Evolutionary conservation across 1,140 invertebrate species (phyloP), one percentile per base, ranked within the genome.

Genomic region (Lepidostoma basale): DNA sequence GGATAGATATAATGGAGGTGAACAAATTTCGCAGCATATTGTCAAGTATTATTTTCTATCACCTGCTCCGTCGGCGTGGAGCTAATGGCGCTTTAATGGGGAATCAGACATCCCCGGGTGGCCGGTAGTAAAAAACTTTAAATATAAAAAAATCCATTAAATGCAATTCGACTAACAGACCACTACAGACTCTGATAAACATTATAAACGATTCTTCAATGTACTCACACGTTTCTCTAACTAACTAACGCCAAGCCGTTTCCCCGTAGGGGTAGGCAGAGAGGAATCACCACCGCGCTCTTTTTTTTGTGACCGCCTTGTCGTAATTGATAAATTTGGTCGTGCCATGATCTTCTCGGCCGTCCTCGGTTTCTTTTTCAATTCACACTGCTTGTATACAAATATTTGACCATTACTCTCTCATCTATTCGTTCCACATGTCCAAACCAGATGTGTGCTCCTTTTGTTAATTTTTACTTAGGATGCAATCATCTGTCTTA

Each of bases 41-140:
- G 54, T 40, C 54, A 59, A 59, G n/a, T n/a, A n/a, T 59, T 59
- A 59, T 59, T 59, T 59, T 25, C 54, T 40, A 40, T 59, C 54
- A 59, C 54, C 54, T 59, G 54, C 54, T 59, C n/a, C 20, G 30
- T 14, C 10, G 12, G 49, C 49, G 14, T 18, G 36, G 16, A 33
- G 36, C 54, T 59, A 59, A 59, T 59, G 54, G 54, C 30, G 40
- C n/a, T 59, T 59, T 59, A 59, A 59, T 59, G 54, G 54, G 20
- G 40, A 18, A 59, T 40, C 10, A 39, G 33, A 40, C 30, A 39
- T 59, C 40, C 25, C 30, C 54, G 54, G 54, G 54, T 40, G 54
- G 54, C 22, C 54, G 36, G 12, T 10, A 26, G 3, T 54, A 33
- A 54, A 54, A 54, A 54, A 54, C 25, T 54, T 54, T 54, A 54